A percentile compares a stretch with the other conserved stretches of the same genome.
Evolutionary conservation across 2,113 vertebrate species (phyloP).

Genomic region (Xerus inauris): DNA sequence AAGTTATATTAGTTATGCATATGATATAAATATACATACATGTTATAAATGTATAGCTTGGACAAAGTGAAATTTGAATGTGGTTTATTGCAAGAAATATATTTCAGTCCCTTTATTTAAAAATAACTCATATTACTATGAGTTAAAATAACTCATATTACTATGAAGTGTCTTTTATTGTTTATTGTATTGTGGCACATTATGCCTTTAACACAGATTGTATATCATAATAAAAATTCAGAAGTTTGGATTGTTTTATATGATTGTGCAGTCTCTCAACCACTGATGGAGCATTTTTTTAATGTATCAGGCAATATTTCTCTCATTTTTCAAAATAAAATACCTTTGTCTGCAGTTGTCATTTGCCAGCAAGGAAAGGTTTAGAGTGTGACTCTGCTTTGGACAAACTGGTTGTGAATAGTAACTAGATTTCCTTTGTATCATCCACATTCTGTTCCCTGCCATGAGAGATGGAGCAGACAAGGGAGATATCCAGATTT

Average conservation of each 20-base stretch:
- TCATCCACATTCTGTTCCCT: not conserved
- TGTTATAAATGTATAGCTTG: not conserved
- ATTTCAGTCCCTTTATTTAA: constrained; percentile 19
- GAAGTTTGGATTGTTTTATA: not conserved
- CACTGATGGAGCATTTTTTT: not conserved
- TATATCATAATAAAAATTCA: not conserved
- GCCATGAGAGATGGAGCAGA: not conserved
- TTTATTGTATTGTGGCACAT: not conserved
- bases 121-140: not conserved
- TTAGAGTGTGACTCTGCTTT: not conserved
- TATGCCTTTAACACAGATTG: not conserved
- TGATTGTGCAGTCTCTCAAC: not conserved
- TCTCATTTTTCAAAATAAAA: not conserved
- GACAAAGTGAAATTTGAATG: constrained; percentile 43
- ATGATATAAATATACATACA: not conserved
- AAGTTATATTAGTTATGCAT: constrained; percentile 27
- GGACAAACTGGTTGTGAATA: not conserved
- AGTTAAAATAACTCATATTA: not conserved
- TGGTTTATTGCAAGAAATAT: not conserved
- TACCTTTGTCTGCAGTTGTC: not conserved
- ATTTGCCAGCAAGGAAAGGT: not conserved
- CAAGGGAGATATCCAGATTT: not conserved
- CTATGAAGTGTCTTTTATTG: not conserved
- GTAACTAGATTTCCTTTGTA: not conserved
- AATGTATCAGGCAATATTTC: not conserved